Evolutionary conservation across 2,797 vertebrate genomes (phyloP).

Genomic region (Epinephelus coioides): DNA sequence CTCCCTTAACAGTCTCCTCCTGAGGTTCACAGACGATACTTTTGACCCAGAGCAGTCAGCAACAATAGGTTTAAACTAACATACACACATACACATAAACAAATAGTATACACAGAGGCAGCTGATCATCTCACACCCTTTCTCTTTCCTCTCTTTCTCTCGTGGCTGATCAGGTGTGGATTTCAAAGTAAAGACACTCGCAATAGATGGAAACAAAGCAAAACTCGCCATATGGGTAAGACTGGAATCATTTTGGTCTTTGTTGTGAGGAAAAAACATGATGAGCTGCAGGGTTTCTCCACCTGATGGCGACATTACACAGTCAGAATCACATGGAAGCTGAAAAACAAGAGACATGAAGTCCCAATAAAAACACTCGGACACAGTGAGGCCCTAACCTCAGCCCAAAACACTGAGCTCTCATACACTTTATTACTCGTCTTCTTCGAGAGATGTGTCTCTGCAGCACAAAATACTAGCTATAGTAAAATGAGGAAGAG

Average conservation of each 20-base stretch:
- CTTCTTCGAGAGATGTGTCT: neutral
- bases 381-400: neutral
- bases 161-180: constrained; percentile 90
- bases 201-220: constrained; percentile 97
- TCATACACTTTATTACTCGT: neutral
- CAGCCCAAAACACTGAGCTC: neutral
- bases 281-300: constrained; percentile 33
- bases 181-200: constrained; percentile 99
- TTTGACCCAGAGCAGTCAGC: constrained; percentile 98
- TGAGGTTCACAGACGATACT: constrained; percentile 98
- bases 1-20: constrained; percentile 88
- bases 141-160: neutral
- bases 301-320: constrained; percentile 63
- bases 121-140: neutral
- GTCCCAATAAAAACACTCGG: neutral
- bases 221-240: constrained; percentile 99
- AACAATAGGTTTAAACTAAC: constrained; percentile 90
- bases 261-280: constrained; percentile 61
- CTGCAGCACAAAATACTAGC: neutral
- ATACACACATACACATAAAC: neutral
- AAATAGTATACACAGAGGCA: neutral
- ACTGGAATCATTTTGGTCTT: constrained; percentile 8
- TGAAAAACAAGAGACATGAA: neutral
- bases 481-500: neutral
- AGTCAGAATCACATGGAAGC: neutral